Evolutionary conservation across 2,888 invertebrate genomes (phyloP).

Genomic region (Polymixis flavicincta): DNA sequence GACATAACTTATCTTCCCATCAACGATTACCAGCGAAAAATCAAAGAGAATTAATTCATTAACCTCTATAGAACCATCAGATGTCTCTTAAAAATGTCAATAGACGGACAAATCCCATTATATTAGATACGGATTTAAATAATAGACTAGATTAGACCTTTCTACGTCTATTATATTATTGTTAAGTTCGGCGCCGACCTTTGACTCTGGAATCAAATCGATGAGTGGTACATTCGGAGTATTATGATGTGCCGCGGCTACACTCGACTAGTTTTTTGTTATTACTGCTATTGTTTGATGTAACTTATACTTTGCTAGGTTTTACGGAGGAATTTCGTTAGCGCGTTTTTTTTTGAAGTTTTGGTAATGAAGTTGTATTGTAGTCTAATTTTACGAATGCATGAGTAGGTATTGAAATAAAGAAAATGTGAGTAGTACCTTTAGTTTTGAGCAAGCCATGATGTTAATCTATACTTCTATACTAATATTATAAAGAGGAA

Average conservation of each 20-base stretch:
- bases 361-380: not conserved
- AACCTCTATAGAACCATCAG: slow-evolving; percentile 68
- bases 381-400: not conserved
- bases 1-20: slow-evolving; percentile 52
- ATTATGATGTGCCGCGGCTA: slow-evolving; percentile 79
- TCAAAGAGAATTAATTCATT: slow-evolving; percentile 68
- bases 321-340: slow-evolving; percentile 71
- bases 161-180: slow-evolving; percentile 74
- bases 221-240: slow-evolving; percentile 84
- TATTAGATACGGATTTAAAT: slow-evolving; percentile 80
- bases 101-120: slow-evolving; percentile 67
- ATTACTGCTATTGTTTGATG: slow-evolving; percentile 87
- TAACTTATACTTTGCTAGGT: slow-evolving; percentile 79
- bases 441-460: not conserved
- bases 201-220: slow-evolving; percentile 77
- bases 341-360: slow-evolving; percentile 52
- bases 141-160: slow-evolving; percentile 83
- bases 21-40: slow-evolving; percentile 62
- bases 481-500: too few relatives aligned
- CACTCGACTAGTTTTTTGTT: slow-evolving; percentile 81
- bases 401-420: not conserved
- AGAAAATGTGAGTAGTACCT: not conserved
- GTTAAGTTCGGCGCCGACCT: slow-evolving; percentile 71
- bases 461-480: too few relatives aligned
- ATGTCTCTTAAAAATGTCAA: slow-evolving; percentile 74